Conservation (phyloP, 2,797 vertebrate genomes). For the Neomorphus geoffroyi region DNA sequence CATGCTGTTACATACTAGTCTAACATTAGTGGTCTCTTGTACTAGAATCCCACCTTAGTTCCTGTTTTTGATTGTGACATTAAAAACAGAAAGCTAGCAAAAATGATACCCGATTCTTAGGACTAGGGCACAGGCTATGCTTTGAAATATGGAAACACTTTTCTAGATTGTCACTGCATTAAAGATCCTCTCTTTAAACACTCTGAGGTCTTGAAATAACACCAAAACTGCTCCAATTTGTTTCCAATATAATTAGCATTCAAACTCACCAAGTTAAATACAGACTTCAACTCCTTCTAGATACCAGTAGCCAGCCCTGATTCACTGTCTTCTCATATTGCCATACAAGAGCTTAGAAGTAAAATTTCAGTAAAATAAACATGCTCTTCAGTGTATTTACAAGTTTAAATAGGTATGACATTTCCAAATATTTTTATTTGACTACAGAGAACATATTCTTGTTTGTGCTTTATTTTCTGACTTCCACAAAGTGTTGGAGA, state of each 20-base stretch:
- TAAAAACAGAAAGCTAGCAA: not conserved
- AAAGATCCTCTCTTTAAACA: not conserved
- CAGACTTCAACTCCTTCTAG: not conserved
- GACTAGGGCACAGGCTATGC: not conserved
- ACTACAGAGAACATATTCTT: not conserved
- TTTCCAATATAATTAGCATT: not conserved
- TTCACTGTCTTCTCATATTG: not conserved
- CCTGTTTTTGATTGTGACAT: not conserved
- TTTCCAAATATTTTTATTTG: not conserved
- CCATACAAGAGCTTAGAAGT: not conserved
- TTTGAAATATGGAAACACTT: not conserved
- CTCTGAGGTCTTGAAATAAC: not conserved
- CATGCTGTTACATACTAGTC: not conserved
- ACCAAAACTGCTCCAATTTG: not conserved
- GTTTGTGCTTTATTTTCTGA: not conserved
- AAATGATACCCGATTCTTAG: not conserved
- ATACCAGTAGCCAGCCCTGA: not conserved
- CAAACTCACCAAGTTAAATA: not conserved
- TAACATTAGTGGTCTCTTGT: not conserved
- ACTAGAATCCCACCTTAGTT: not conserved
- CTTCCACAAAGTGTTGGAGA: not conserved
- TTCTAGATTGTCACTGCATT: not conserved
- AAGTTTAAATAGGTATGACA: not conserved
- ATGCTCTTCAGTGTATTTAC: not conserved
- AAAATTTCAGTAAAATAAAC: not conserved